Base-by-base conservation (phyloP, 2,797 vertebrate genomes). In the Phrynocephalus guinanensis region DNA sequence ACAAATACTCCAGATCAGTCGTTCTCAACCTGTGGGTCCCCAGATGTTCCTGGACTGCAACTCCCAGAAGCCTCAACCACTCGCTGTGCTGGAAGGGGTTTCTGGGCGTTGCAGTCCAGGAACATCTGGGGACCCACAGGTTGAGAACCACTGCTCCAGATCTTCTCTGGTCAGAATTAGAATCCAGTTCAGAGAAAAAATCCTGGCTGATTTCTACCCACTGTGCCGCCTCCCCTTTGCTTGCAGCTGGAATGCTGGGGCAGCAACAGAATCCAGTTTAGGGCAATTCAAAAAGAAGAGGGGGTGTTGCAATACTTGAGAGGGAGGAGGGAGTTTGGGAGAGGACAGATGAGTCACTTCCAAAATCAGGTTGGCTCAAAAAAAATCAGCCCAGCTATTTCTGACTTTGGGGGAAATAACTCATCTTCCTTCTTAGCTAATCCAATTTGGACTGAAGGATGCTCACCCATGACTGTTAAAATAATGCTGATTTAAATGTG, bases 401-500 rank as follows among this genome's bases (percentile, higher is more conserved):
- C 79, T 30, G 28, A 60, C 28, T 30, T 56, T 2, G 52, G 76
- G 44, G 30, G 56, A 24, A 60, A 60, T 8, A 22, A 52, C n/a
- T 60, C 52, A 30, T n/a, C 16, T 79, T 56, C 26, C 10, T 79
- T 79, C 50, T n/a, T 26, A n/a, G 48, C 28, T 8, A 79, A 30
- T 5, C 78, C 16, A 20, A 79, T 22, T 60, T 79, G 50, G 18
- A 33, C 44, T 15, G 48, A n/a, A 6, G 10, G 48, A 13, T 52
- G 44, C 26, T 52, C 76, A 15, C n/a, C 30, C 79, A 80, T 13
- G n/a, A 33, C 52, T 33, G 16, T 63, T 20, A 90, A 90, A 92
- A 83, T 87, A 84, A 1, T 48, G 90, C 80, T 70, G 66, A 78
- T 88, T 91, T 82, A 78, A 87, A 91, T 66, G 60, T 79, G 81